phyloP scores from a whole-genome alignment of 92 coral and sea anemone species.

The Zoanthus gigantus region DNA sequence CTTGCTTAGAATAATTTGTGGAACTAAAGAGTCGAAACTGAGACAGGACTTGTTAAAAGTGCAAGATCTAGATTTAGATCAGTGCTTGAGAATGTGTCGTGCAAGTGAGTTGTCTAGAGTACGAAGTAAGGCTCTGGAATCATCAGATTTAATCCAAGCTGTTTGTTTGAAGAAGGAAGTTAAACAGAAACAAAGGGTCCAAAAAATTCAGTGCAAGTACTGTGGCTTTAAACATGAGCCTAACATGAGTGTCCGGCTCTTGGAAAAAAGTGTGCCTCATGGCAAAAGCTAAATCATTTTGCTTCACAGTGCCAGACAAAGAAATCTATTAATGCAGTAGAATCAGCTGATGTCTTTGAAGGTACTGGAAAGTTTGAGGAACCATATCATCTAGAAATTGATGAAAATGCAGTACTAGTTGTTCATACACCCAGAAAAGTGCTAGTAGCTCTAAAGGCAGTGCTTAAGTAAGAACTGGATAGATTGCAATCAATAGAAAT shows the following conservation, averaged over 20 bases:
- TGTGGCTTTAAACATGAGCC: slow-evolving; percentile 23
- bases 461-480: slow-evolving; percentile 37
- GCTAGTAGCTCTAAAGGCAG: slow-evolving; percentile 45
- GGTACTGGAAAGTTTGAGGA: slow-evolving; percentile 53
- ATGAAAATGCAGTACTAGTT: slow-evolving; percentile 35
- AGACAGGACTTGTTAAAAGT: slow-evolving; percentile 39
- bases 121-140: background rate
- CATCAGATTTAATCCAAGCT: background rate
- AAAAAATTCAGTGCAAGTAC: slow-evolving; percentile 11
- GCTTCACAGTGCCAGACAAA: slow-evolving; percentile 20
- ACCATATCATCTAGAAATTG: slow-evolving; percentile 47
- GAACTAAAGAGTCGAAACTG: background rate
- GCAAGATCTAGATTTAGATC: background rate
- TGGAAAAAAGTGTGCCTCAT: slow-evolving; percentile 2
- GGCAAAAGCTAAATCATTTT: slow-evolving; percentile 15
- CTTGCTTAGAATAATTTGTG: slow-evolving; percentile 45
- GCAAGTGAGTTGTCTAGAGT: slow-evolving; percentile 13
- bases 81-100: slow-evolving; percentile 23
- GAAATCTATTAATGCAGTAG: slow-evolving; percentile 24
- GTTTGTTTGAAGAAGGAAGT: background rate
- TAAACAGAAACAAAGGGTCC: background rate
- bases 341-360: slow-evolving; percentile 55
- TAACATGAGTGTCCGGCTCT: slow-evolving; percentile 12
- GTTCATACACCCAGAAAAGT: slow-evolving; percentile 49
- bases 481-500: slow-evolving; percentile 24